Evolutionary conservation across 2,888 invertebrate species (phyloP), one percentile per base, ranked within the genome.

Genomic region (Crocallis elinguaria): DNA sequence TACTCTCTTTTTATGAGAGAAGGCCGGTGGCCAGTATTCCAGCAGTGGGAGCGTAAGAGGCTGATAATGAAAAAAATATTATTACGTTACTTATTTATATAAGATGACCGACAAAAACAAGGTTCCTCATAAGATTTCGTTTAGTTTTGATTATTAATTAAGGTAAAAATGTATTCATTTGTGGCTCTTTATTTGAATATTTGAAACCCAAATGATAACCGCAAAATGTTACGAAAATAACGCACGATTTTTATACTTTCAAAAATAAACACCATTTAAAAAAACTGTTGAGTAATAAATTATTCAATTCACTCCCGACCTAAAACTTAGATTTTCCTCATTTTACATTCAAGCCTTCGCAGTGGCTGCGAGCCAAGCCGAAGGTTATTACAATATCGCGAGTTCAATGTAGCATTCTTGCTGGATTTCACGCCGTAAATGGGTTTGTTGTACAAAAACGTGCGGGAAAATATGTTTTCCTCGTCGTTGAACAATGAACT

Each of bases 261-360:
- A 23, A 8, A 23, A 23, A 7, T 6, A 19, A 19, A 19, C 3
- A 4, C 19, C 3, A 19, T 19, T 27, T 27, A n/a, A 2, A n/a
- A n/a, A n/a, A 27, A 9, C 3, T 9, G 27, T 27, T 7, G 19
- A 1, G 39, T 37, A 45, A 46, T 11, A 29, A 14, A 32, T 37
- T 6, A 16, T 5, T 5, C 25, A n/a, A 6, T 4, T 4, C 2
- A 7, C 46, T 37, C 48, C 37, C 23, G 8, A 14, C 2, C 30
- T 53, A 48, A 48, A 53, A 48, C 23, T 48, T 27, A 14, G 42
- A 48, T 53, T 43, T 52, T 45, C 36, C 45, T 27, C 78, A 79
- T 81, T 81, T 82, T 78, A 71, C 76, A 83, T 82, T 77, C 77
- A 73, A 71, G 70, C 62, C 54, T 66, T 73, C 75, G 66, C 70